A percentile compares a stretch with the other conserved stretches of the same genome.
phyloP scores from a whole-genome alignment of 2,797 vertebrate species.

The Centroberyx gerrardi region DNA sequence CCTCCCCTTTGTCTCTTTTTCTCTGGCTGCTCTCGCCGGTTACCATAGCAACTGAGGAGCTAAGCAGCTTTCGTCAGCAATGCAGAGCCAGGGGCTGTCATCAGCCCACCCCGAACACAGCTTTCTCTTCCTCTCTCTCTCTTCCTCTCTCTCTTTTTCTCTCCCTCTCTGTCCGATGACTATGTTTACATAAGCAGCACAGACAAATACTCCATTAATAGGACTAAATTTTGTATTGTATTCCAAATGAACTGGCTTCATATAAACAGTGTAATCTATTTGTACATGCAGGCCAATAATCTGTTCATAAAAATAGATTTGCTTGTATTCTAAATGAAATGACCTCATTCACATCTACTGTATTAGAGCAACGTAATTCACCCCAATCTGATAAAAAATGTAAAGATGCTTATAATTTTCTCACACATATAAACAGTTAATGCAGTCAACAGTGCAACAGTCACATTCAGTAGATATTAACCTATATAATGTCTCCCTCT shows the following conservation, averaged over 20 bases:
- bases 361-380: not conserved
- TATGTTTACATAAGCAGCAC: constrained; percentile 78
- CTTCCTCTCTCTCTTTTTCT: constrained; percentile 44
- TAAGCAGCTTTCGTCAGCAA: constrained; percentile 93
- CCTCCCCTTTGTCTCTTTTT: constrained; percentile 83
- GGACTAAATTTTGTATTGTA: constrained; percentile 42
- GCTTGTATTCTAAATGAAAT: constrained; percentile 3
- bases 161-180: constrained; percentile 69
- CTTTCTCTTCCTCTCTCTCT: constrained; percentile 64
- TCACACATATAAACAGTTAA: not conserved
- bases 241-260: constrained; percentile 55
- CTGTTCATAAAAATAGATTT: constrained; percentile 30
- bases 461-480: not conserved
- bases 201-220: constrained; percentile 76
- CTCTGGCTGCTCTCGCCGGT: constrained; percentile 84
- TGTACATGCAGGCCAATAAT: constrained; percentile 27
- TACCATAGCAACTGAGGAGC: constrained; percentile 89
- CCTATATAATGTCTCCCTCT: not conserved
- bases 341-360: not conserved
- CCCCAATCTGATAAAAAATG: not conserved
- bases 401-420: not conserved
- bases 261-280: constrained; percentile 47
- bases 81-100: constrained; percentile 89
- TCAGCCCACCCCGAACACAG: constrained; percentile 73
- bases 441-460: not conserved